Evolutionary conservation across 2,113 vertebrate species (phyloP).

Genomic region (Brachyhypopomus gauderio): DNA sequence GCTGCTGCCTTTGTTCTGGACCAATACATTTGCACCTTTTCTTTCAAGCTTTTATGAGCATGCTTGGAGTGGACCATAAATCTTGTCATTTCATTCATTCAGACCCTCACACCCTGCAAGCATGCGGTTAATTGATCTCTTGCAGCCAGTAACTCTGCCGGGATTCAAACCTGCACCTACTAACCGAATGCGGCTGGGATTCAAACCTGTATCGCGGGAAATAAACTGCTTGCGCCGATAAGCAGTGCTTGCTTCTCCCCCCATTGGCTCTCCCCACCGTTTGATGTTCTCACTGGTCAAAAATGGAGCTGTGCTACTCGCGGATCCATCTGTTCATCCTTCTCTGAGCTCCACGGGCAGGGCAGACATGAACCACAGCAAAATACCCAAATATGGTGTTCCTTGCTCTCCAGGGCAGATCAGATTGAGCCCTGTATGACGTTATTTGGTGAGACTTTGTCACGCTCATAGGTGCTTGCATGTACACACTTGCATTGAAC

Average conservation of each 20-base stretch:
- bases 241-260: background rate
- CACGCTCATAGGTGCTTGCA: background rate
- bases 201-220: no score
- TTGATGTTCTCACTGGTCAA: constrained; percentile 1
- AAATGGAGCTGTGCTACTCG: background rate
- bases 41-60: no score
- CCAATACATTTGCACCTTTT: no score
- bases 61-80: no score
- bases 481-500: no score
- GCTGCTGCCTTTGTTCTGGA: no score
- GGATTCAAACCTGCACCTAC: no score
- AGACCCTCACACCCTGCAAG: no score
- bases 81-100: no score
- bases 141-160: no score
- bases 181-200: no score
- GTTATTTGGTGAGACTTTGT: background rate
- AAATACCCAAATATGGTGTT: constrained; percentile 31
- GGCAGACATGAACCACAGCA: constrained; percentile 8
- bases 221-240: background rate
- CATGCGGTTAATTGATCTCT: background rate
- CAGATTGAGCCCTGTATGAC: background rate
- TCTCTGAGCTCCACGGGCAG: background rate
- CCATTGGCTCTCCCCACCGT: background rate
- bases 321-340: background rate
- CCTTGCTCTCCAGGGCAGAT: background rate